These are phyloP conservation scores for Dromas ardeola DNA, from an alignment of 2,113 vertebrate genomes.

Conservation along the genomic window DNA sequence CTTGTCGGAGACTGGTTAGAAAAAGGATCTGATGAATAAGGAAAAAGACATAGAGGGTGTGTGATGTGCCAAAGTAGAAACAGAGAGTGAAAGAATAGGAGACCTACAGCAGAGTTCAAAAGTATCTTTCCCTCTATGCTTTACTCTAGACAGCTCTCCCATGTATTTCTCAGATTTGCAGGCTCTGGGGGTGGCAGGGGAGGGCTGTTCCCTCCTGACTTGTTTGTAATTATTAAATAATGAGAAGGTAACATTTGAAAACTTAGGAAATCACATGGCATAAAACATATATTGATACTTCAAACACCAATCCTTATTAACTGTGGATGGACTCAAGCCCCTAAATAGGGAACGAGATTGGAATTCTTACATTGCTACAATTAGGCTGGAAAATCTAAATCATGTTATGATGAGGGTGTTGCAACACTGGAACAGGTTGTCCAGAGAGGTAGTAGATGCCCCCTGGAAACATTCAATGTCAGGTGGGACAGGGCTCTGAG, in stretches of 20 bases:
- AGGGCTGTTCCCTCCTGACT: background rate
- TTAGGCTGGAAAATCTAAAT: background rate
- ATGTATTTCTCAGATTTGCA: background rate
- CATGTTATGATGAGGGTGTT: background rate
- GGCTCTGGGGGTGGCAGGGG: rapidly evolving
- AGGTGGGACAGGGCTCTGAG: background rate
- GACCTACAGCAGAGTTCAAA: background rate
- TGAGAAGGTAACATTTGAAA: background rate
- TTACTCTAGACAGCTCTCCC: background rate
- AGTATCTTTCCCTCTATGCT: background rate
- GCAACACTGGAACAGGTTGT: background rate
- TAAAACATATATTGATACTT: background rate
- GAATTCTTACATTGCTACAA: background rate
- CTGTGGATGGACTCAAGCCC: rapidly evolving
- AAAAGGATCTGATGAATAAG: background rate
- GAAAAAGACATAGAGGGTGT: background rate
- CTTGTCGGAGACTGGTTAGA: background rate
- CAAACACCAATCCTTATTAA: background rate
- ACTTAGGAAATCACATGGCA: background rate
- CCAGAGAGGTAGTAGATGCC: rapidly evolving
- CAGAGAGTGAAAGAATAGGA: background rate
- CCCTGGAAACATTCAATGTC: background rate
- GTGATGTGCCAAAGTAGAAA: background rate
- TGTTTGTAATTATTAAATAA: background rate
- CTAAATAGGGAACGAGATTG: background rate